These are phyloP conservation scores for Altica lythri DNA, from an alignment of 2,888 invertebrate genomes.

Conservation along the genomic window DNA sequence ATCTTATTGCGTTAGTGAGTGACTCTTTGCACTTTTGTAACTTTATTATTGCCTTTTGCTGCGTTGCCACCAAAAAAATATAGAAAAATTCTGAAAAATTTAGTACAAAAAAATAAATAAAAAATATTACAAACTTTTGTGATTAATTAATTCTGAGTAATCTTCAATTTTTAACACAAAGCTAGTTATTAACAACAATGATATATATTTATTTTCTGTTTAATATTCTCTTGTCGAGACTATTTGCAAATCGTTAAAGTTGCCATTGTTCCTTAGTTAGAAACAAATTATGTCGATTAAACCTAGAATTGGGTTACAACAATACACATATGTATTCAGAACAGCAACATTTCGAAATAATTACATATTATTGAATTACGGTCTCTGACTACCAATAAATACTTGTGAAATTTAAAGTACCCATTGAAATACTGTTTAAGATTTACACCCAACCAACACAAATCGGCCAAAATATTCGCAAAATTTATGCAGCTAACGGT, in stretches of 20 bases:
- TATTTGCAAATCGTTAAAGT: constrained; percentile 7
- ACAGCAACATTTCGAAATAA: constrained; percentile 26
- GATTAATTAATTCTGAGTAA: too few species aligned
- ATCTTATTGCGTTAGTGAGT: too few species aligned
- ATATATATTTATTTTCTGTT: too few species aligned
- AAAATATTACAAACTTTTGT: too few species aligned
- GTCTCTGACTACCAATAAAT: constrained; percentile 28
- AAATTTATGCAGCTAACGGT: background rate
- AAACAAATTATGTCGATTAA: constrained; percentile 13
- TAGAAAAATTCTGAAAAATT: too few species aligned
- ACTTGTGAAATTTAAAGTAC: constrained; percentile 28
- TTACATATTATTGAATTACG: constrained; percentile 26
- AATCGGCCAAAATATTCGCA: constrained; percentile 8
- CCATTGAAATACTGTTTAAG: constrained; percentile 19
- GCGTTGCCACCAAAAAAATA: too few species aligned
- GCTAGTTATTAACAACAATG: too few species aligned
- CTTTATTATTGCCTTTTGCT: too few species aligned
- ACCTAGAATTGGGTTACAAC: constrained; percentile 14
- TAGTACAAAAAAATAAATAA: too few species aligned
- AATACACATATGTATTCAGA: constrained; percentile 27
- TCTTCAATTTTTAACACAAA: too few species aligned
- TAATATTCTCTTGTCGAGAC: too few species aligned
- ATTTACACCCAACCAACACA: constrained; percentile 8
- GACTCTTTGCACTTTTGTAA: too few species aligned
- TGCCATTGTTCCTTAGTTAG: constrained; percentile 8